phyloP scores from a whole-genome alignment of 2,888 invertebrate species.

The Hetaerina titia region DNA sequence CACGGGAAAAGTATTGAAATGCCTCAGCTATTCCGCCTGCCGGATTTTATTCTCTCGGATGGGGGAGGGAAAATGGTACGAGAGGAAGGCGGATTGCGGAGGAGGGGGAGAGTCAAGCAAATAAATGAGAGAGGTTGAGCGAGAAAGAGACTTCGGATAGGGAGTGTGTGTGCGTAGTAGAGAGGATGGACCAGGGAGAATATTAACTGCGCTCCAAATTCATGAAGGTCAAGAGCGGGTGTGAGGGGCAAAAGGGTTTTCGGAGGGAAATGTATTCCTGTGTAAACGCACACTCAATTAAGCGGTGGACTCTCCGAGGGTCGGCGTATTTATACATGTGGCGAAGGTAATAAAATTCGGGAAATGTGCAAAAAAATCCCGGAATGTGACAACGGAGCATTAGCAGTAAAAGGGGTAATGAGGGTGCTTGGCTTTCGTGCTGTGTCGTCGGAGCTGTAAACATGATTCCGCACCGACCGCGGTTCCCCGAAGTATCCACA shows the following conservation, averaged over 20 bases:
- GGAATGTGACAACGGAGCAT: conserved; percentile 28
- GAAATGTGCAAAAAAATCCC: conserved; percentile 1
- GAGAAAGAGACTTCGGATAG: background rate
- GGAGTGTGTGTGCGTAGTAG: background rate
- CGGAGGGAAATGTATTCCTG: background rate
- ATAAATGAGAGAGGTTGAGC: background rate
- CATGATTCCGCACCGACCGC: background rate
- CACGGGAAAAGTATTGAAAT: background rate
- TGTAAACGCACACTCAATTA: conserved; percentile 12
- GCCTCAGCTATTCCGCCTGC: background rate
- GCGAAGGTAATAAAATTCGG: background rate
- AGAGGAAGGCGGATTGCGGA: background rate
- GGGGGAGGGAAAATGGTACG: no score
- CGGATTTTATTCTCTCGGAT: background rate
- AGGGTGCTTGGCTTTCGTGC: conserved; percentile 10
- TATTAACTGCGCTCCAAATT: conserved; percentile 15
- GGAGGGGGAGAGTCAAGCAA: background rate
- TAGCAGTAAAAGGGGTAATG: conserved; percentile 16
- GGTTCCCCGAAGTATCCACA: background rate
- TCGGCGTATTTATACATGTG: background rate
- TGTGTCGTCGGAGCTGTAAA: background rate
- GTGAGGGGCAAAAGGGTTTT: background rate
- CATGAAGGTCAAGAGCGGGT: background rate
- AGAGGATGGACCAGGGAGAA: background rate
- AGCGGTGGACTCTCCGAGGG: background rate